These are phyloP conservation scores for Luperina testacea DNA, from an alignment of 2,888 invertebrate genomes.

Conservation along the genomic window DNA sequence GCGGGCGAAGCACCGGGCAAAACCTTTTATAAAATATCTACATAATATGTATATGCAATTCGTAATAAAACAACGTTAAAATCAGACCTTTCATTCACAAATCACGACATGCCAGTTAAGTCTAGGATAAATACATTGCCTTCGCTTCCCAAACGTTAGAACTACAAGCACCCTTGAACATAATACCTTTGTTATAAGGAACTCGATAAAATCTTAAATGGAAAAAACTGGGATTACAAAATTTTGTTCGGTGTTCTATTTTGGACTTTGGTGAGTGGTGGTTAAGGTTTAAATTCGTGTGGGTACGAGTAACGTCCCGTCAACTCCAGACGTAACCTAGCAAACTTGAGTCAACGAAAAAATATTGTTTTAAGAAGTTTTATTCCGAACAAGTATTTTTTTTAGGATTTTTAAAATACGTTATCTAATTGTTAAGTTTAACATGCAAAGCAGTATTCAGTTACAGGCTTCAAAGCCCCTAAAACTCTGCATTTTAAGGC, in stretches of 20 bases:
- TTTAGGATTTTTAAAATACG: too few species aligned
- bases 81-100: conserved; percentile 7
- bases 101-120: conserved; percentile 15
- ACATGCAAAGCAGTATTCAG: neutral
- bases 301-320: conserved; percentile 51
- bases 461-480: neutral
- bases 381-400: conserved; percentile 25
- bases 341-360: conserved; percentile 37
- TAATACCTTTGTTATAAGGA: conserved; percentile 58
- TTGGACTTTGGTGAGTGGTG: neutral
- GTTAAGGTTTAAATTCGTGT: conserved; percentile 47
- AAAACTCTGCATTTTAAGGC: neutral
- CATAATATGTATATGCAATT: neutral
- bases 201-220: conserved; percentile 65
- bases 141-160: conserved; percentile 41
- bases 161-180: conserved; percentile 53
- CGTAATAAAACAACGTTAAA: neutral
- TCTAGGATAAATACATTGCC: conserved; percentile 24
- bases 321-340: conserved; percentile 64
- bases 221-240: conserved; percentile 58
- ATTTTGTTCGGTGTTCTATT: conserved; percentile 2
- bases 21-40: neutral
- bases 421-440: neutral
- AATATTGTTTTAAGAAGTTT: conserved; percentile 44
- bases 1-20: neutral